Evolutionary conservation across 2,888 invertebrate species (phyloP).

Genomic region (Nomada ferruginata): DNA sequence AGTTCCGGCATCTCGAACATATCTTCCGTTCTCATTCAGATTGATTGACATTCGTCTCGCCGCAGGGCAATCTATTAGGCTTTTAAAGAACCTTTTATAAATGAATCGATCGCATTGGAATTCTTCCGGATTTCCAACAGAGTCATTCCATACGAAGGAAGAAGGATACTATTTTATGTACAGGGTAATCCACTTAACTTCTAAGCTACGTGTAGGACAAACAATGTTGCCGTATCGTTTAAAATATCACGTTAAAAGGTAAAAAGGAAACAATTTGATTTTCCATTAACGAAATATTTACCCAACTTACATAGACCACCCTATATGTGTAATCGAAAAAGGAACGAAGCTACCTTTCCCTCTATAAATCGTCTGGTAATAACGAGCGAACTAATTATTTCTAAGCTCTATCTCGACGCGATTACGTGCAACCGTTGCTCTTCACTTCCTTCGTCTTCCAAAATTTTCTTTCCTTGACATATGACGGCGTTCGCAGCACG

Average conservation of each 20-base stretch:
- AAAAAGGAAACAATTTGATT: too few species aligned
- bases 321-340: not conserved
- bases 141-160: constrained; percentile 10
- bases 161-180: not conserved
- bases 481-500: constrained; percentile 40
- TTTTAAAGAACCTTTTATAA: constrained; percentile 24
- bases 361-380: constrained; percentile 64
- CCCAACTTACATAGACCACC: too few species aligned
- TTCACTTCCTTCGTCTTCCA: constrained; percentile 1
- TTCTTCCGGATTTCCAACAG: constrained; percentile 42
- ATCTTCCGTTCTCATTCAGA: constrained; percentile 22
- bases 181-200: not conserved
- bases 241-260: too few species aligned
- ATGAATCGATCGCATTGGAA: constrained; percentile 48
- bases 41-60: constrained; percentile 30
- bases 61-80: constrained; percentile 37
- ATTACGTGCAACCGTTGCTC: constrained; percentile 48
- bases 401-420: constrained; percentile 56
- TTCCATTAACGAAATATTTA: too few species aligned
- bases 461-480: not conserved
- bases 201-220: too few species aligned
- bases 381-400: constrained; percentile 67
- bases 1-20: constrained; percentile 18
- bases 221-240: too few species aligned
- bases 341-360: constrained; percentile 16